These are phyloP conservation scores for Heteromormyrus szaboi DNA, from an alignment of 2,797 vertebrate genomes.

Conservation along the genomic window DNA sequence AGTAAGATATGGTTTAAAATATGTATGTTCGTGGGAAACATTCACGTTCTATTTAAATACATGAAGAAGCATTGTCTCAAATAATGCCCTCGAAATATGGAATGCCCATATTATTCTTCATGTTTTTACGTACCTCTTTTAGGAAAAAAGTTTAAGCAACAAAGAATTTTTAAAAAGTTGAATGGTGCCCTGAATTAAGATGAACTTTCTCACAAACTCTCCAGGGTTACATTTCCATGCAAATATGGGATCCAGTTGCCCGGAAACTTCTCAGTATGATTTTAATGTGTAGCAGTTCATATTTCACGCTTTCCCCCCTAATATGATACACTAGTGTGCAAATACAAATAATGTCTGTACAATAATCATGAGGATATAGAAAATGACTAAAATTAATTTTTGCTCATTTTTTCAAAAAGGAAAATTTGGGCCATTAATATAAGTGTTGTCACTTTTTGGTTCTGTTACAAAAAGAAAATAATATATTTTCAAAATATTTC, in stretches of 20 bases:
- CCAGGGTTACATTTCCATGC: conserved; percentile 19
- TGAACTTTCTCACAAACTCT: neutral
- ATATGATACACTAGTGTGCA: conserved; percentile 30
- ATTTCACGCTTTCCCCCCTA: conserved; percentile 26
- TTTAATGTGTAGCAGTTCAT: conserved; percentile 37
- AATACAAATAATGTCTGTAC: conserved; percentile 36
- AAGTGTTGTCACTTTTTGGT: conserved; percentile 29
- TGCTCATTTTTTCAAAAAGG: conserved; percentile 32
- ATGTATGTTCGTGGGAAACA: conserved; percentile 14
- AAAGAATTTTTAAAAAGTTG: neutral
- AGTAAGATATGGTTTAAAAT: conserved; percentile 1
- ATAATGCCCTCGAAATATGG: conserved; percentile 14
- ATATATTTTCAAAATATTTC: conserved; percentile 60
- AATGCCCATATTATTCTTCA: conserved; percentile 9
- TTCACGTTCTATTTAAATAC: neutral
- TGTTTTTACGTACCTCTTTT: neutral
- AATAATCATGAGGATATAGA: conserved; percentile 29
- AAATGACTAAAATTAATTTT: conserved; percentile 21
- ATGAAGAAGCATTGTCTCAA: conserved; percentile 8
- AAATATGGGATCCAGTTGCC: conserved; percentile 30
- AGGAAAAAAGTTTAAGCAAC: neutral
- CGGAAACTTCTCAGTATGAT: conserved; percentile 35
- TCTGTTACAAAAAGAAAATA: conserved; percentile 47
- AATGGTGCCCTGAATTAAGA: neutral
- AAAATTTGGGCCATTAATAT: conserved; percentile 22